Evolutionary conservation across 2,797 vertebrate genomes (phyloP), one percentile per base, ranked within the genome.

Genomic region (Spatula versicolor): DNA sequence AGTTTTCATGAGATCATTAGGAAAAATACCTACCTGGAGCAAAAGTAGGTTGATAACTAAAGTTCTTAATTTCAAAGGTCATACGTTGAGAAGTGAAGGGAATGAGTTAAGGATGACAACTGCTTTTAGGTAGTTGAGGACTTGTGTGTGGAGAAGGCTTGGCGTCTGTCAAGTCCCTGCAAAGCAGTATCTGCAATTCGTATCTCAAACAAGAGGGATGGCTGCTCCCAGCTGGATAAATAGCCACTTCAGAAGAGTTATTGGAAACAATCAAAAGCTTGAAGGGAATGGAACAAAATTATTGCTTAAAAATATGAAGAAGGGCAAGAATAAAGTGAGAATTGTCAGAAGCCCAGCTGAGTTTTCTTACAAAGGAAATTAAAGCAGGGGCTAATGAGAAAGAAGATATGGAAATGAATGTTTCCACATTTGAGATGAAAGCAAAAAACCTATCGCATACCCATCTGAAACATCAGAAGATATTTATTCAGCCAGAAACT

Each of bases 391-490:
- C 58, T 96, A 95, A 95, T 84, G 90, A 95, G 88, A 92, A 91
- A 88, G 83, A 81, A 75, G 59, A 62, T 90, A 90, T 20, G 63
- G 87, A 91, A 91, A 80, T 0, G 1, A 84, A 74, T 79, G 71
- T 95, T 96, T 94, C 83, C 78, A 77, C 52, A 37, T 88, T 84
- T 63, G 48, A 90, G 83, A 60, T 94, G 83, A 92, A 94, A 94
- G 90, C 30, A 60, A 59, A 82, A 90, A 83, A 28, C 66, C 35
- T 86, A 66, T 88, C 30, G 0, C 33, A 59, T 59, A 88, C 79
- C 19, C 69, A 86, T 95, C 90, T 92, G 85, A 95, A 93, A 92
- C 80, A 86, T 94, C 76, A 91, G 73, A 92, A 94, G 73, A 86
- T 78, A 86, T 90, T 95, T 86, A 83, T 88, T 92, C 63, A 84